Conservation (phyloP, 2,888 invertebrate species). For the Drosophila neutralis region DNA sequence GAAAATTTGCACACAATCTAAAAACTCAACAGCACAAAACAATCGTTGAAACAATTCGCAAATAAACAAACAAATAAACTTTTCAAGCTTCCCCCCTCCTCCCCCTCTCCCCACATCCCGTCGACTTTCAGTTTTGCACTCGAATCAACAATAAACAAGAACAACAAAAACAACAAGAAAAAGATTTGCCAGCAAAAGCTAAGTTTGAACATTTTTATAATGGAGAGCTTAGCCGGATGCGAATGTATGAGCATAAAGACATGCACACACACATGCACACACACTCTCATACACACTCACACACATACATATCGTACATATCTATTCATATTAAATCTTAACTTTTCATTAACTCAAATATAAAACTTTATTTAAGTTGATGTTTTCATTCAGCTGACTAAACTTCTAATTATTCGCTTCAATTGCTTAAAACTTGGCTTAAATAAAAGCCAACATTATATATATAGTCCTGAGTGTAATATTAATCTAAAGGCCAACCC, state of each 20-base stretch:
- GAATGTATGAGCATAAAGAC: too few relatives aligned
- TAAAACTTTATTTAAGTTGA: not conserved
- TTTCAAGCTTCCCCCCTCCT: not conserved
- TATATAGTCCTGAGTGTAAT: not conserved
- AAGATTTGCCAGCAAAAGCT: not conserved
- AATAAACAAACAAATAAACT: slow-evolving; percentile 61
- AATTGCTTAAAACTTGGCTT: not conserved
- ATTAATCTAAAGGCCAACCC: too few relatives aligned
- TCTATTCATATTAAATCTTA: not conserved
- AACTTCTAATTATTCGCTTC: not conserved
- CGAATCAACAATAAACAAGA: not conserved
- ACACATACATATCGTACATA: not conserved
- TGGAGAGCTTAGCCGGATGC: not conserved
- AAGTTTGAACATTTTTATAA: not conserved
- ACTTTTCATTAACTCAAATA: not conserved
- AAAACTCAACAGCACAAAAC: slow-evolving; percentile 18
- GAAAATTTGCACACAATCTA: slow-evolving; percentile 41
- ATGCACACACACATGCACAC: not conserved
- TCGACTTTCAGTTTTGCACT: not conserved
- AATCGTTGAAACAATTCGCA: slow-evolving; percentile 37
- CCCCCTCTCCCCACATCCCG: not conserved
- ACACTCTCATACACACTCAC: accelerated
- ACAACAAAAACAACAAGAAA: not conserved
- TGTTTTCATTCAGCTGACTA: not conserved
- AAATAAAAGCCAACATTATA: not conserved